These are phyloP conservation scores for Tortricodes alternella DNA, from an alignment of 2,888 invertebrate species.

Conservation along the genomic window DNA sequence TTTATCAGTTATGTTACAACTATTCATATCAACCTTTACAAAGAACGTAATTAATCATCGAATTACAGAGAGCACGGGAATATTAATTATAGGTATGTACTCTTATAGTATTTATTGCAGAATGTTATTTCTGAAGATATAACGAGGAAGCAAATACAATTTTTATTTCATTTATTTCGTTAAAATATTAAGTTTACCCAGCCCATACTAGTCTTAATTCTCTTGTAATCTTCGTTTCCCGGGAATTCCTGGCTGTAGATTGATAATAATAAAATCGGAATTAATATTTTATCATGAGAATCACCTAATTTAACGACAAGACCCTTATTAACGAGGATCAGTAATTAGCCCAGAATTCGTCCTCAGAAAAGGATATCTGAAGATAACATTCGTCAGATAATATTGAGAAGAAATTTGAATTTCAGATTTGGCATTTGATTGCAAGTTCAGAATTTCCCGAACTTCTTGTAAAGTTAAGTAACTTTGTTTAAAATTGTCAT, in stretches of 20 bases:
- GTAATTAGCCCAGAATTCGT: constrained; percentile 10
- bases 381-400: neutral
- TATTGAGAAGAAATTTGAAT: constrained; percentile 9
- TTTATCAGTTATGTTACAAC: too few relatives aligned
- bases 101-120: too few relatives aligned
- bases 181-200: too few relatives aligned
- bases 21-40: too few relatives aligned
- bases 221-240: neutral
- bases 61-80: too few relatives aligned
- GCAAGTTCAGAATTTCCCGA: neutral
- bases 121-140: too few relatives aligned
- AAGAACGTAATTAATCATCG: too few relatives aligned
- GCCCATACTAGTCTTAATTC: too few relatives aligned
- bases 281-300: neutral
- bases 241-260: neutral
- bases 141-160: too few relatives aligned
- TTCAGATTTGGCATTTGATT: constrained; percentile 6
- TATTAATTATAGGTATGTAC: too few relatives aligned
- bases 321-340: constrained; percentile 11
- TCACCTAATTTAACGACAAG: neutral
- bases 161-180: too few relatives aligned
- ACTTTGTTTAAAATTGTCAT: neutral
- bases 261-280: neutral
- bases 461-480: neutral
- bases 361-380: constrained; percentile 6